Percentiles rank a stretch among this genome's conserved stretches.
phyloP scores from a whole-genome alignment of 1,140 invertebrate species.

The Nephotettix cincticeps region DNA sequence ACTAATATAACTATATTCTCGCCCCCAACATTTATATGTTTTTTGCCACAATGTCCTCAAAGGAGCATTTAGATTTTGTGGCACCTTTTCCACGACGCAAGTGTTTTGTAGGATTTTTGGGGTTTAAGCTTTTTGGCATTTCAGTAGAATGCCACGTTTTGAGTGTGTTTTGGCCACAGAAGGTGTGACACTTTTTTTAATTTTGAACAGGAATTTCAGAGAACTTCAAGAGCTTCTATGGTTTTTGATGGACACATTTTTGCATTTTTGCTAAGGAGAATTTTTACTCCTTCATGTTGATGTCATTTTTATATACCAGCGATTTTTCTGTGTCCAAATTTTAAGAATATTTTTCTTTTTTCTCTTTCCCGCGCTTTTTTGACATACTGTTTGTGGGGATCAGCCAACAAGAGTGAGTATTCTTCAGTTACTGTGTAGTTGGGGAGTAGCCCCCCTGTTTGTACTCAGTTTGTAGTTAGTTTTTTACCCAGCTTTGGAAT shows the following conservation, averaged over 20 bases:
- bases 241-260: conserved; percentile 5
- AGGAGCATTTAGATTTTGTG: conserved; percentile 9
- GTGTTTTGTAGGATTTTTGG: not conserved
- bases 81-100: not conserved
- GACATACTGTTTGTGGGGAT: conserved; percentile 29
- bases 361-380: conserved; percentile 28
- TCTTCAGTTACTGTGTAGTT: conserved; percentile 24
- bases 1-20: no score
- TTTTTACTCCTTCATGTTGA: not conserved
- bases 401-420: conserved; percentile 31
- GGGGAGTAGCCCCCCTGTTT: not conserved
- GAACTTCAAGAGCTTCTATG: not conserved
- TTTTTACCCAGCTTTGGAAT: not conserved
- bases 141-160: not conserved
- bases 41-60: no score
- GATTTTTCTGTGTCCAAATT: conserved; percentile 22
- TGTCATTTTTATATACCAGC: not conserved
- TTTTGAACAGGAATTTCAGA: conserved; percentile 10
- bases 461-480: conserved; percentile 15
- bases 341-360: conserved; percentile 29
- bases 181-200: not conserved
- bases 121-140: conserved; percentile 7
- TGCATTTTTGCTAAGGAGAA: not conserved
- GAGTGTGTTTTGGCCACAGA: conserved; percentile 2
- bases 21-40: no score